phyloP scores from a whole-genome alignment of 2,888 invertebrate genomes.

The Incurvaria masculella region DNA sequence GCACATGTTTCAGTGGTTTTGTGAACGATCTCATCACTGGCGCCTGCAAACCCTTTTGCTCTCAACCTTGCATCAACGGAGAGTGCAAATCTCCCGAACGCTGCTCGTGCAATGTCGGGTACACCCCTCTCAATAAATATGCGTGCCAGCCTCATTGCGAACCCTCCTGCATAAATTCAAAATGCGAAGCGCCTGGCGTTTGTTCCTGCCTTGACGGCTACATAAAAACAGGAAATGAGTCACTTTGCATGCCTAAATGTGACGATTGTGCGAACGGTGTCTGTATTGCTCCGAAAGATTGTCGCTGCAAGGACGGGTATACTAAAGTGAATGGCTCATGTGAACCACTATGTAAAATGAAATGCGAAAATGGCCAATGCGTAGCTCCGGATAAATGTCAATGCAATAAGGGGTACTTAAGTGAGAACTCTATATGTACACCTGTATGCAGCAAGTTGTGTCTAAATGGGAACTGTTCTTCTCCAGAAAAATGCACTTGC shows the following conservation, averaged over 20 bases:
- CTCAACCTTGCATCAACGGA: conserved; percentile 19
- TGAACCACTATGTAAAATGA: conserved; percentile 16
- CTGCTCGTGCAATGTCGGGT: conserved; percentile 21
- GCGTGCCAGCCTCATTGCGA: conserved; percentile 21
- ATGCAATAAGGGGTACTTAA: conserved; percentile 3
- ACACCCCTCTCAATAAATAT: conserved; percentile 6
- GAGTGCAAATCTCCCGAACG: conserved; percentile 26
- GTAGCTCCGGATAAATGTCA: conserved; percentile 1
- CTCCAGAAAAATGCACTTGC: conserved; percentile 31
- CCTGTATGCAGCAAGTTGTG: conserved; percentile 32
- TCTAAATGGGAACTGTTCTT: conserved; percentile 26
- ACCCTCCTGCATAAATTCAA: conserved; percentile 19
- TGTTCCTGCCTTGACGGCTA: conserved; percentile 22
- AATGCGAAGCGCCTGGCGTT: conserved; percentile 21
- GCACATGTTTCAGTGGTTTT: conserved; percentile 8
- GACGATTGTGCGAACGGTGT: conserved; percentile 22
- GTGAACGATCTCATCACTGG: conserved; percentile 10
- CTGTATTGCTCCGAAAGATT: conserved; percentile 21
- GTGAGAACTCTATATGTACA: conserved; percentile 20
- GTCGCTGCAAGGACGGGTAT: conserved; percentile 15
- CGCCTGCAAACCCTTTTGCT: conserved; percentile 27
- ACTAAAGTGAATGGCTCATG: conserved; percentile 16
- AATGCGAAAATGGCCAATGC: conserved; percentile 17
- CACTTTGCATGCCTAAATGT: conserved; percentile 26
- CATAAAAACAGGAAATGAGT: conserved; percentile 14